A percentile compares a stretch with the other conserved stretches of the same genome.
These are phyloP conservation scores for Hippoglossus stenolepis DNA, from an alignment of 2,113 vertebrate species.

Conservation along the genomic window DNA sequence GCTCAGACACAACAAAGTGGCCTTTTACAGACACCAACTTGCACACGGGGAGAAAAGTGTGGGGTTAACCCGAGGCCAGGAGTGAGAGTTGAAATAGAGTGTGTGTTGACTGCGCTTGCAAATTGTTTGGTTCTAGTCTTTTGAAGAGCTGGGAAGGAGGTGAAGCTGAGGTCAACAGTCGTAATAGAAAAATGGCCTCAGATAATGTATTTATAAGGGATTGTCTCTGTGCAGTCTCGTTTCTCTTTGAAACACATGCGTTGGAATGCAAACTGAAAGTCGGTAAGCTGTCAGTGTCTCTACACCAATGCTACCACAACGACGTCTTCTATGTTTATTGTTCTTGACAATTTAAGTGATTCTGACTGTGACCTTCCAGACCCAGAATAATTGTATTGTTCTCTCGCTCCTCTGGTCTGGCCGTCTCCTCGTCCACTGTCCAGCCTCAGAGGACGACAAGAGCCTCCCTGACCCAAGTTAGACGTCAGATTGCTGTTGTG, in stretches of 20 bases:
- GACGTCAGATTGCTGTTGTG: conserved; percentile 71
- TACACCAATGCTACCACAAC: conserved; percentile 10
- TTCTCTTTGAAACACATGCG: conserved; percentile 5
- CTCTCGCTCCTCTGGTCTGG: conserved; percentile 40
- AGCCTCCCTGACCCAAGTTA: conserved; percentile 64
- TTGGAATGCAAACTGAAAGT: conserved; percentile 24
- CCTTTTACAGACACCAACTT: conserved; percentile 63
- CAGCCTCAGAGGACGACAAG: conserved; percentile 28
- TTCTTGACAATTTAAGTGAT: conserved; percentile 33
- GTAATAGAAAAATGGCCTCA: conserved; percentile 10
- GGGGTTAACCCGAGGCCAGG: conserved; percentile 65
- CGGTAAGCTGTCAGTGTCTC: conserved; percentile 24
- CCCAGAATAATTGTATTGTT: conserved; percentile 36
- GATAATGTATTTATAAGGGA: conserved; percentile 19
- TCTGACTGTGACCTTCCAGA: conserved; percentile 31
- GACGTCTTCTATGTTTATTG: conserved; percentile 18
- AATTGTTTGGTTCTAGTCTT: conserved; percentile 41
- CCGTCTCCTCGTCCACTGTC: conserved; percentile 28
- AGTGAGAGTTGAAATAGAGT: conserved; percentile 56
- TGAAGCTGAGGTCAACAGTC: conserved; percentile 44
- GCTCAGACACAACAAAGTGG: conserved; percentile 78
- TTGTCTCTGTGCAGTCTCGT: conserved; percentile 9
- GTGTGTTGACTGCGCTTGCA: conserved; percentile 57
- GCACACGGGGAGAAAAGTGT: conserved; percentile 59
- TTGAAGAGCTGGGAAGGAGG: conserved; percentile 20